These are phyloP conservation scores for Trogon surrucura DNA, from an alignment of 2,113 vertebrate species.

Conservation along the genomic window DNA sequence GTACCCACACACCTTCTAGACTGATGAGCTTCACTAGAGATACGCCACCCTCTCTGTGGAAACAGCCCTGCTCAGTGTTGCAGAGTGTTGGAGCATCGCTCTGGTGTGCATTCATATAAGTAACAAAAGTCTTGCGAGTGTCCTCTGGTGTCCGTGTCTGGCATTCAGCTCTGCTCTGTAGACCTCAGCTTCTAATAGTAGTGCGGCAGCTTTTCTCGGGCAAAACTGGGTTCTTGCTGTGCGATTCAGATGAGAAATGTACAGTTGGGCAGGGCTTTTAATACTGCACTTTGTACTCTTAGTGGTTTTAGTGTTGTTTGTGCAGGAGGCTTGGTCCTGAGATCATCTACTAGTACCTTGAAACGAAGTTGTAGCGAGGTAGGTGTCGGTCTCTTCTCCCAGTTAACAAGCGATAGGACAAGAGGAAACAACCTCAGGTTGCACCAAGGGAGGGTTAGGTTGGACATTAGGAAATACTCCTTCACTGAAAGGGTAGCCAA, in stretches of 20 bases:
- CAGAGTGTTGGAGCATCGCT: background rate
- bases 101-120: background rate
- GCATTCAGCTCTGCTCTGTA: background rate
- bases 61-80: background rate
- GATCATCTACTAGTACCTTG: background rate
- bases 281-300: conserved; percentile 50
- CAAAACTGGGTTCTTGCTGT: background rate
- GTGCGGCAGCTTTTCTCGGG: background rate
- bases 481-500: too few species aligned
- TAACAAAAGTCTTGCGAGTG: background rate
- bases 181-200: background rate
- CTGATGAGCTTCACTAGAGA: background rate
- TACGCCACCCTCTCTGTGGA: background rate
- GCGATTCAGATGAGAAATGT: background rate
- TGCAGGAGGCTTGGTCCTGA: conserved; percentile 46
- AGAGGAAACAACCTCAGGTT: too few species aligned
- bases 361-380: background rate
- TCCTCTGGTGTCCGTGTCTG: background rate
- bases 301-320: conserved; percentile 19
- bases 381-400: too few species aligned
- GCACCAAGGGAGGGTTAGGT: too few species aligned
- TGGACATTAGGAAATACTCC: too few species aligned
- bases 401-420: too few species aligned
- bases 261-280: conserved; percentile 1
- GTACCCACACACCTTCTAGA: background rate